Base-by-base conservation (phyloP, 92 coral and sea anemone species). In the Phymanthus crucifer region DNA sequence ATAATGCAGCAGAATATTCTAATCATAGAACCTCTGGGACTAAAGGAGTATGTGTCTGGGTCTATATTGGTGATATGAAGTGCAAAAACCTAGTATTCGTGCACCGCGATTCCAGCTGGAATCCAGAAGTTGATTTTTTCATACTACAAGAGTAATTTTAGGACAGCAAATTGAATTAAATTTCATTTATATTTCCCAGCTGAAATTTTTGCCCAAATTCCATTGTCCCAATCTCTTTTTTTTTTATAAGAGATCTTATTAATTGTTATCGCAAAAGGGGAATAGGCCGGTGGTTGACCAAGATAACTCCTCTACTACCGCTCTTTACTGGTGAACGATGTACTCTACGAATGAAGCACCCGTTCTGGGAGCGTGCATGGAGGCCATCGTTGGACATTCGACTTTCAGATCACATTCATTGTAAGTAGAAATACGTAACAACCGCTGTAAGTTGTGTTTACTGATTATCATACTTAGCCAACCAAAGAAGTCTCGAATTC, bases 301-400 rank as follows among this genome's bases (percentile, higher is more conserved):
- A 84, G 37, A 83, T 95, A 29, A 93, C 99, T n/a, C 93, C 99
- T 10, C 82, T 95, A 46, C 31, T 95, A 38, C 99, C 99, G 0
- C 89, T 95, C 67, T 93, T 95, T 71, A 92, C 99, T 26, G 84
- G 91, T 37, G 79, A 85, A 23, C 86, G 80, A 12, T 95, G 99
- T 76, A 93, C 93, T 24, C 71, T 95, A 40, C 88, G 71, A 48
- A 91, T 95, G 99, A 90, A 69, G 29, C 97, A 94, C 61, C 98
- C 97, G 12, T 92, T 84, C 71, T 95, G 99, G 99, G 99, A 95
- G 88, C 83, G 90, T 78, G 89, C 99, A 0, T 95, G 99, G 99
- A 89, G 82, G 37, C 99, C 98, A 3, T 92, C 99, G 24, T 88
- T 95, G 9, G 85, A 78, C 61, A 95, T 95, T 54, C 86, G 99